Evolutionary conservation across 2,113 vertebrate genomes (phyloP), one percentile per base, ranked within the genome.

Genomic region (Siniperca chuatsi): DNA sequence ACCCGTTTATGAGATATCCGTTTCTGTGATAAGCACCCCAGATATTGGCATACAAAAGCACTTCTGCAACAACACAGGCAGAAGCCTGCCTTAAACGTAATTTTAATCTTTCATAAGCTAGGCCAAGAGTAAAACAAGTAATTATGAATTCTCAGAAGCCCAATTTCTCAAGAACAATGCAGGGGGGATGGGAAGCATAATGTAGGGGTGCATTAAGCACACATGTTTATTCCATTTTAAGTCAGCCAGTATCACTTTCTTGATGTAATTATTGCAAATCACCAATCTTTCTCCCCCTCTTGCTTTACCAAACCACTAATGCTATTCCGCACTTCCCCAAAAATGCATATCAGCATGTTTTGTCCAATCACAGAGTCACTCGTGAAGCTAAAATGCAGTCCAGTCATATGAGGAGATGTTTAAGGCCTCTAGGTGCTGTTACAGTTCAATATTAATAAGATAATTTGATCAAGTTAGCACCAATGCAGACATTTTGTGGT

Each of bases 341-440:
- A 93, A 92, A 78, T 85, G 82, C 91, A 69, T 23, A 82, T 95
- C 93, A 94, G 92, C 92, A 92, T 81, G 80, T 93, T 94, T 86
- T 69, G 79, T 79, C 80, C 84, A 88, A 93, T 93, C 81, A 88
- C 37, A 71, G 66, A 86, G 61, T 89, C 79, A 84, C 89, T 86
- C 90, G 82, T 65, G 75, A 74, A 61, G 81, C 81, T 81, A 48
- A 92, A 92, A 93, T 55, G 84, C 71, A 89, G 64, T 75, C 55
- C 79, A 25, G 73, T 75, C 33, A 58, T 58, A 79, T 67, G 71
- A 82, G 74, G 79, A 78, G 83, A 84, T 77, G 85, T 88, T 90
- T 74, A 46, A 84, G 78, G 80, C 86, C 82, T 83, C 2, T 2
- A 80, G 87, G 84, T 84, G 72, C 79, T 76, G 57, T 81, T 83